Evolutionary conservation across 1,140 invertebrate species (phyloP).

Genomic region (Pachyrhynchus sulphureomaculatus): DNA sequence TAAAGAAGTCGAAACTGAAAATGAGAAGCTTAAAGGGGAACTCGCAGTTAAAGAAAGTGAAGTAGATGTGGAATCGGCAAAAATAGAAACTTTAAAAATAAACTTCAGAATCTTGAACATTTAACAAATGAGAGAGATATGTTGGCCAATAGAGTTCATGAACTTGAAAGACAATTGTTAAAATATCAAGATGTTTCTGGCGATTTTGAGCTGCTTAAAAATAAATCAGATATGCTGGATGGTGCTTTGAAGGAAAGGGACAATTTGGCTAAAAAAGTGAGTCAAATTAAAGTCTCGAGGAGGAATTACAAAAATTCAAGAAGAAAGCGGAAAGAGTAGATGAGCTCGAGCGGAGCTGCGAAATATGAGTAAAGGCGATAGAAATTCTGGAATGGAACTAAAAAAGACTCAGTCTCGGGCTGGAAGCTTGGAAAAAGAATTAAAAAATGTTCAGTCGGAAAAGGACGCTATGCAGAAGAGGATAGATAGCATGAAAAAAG

Average conservation of each 20-base stretch:
- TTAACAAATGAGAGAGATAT: slow-evolving; percentile 30
- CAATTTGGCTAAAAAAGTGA: slow-evolving; percentile 28
- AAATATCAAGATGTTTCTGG: slow-evolving; percentile 31
- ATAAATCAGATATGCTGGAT: slow-evolving; percentile 29
- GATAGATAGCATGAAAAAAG: slow-evolving; percentile 36
- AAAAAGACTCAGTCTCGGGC: slow-evolving; percentile 29
- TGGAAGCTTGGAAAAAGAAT: slow-evolving; percentile 27
- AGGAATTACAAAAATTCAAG: slow-evolving; percentile 32
- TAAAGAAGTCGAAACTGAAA: slow-evolving; percentile 38
- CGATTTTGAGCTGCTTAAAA: slow-evolving; percentile 24
- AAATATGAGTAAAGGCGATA: slow-evolving; percentile 15
- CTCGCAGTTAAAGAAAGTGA: slow-evolving; percentile 18
- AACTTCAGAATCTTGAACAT: slow-evolving; percentile 21
- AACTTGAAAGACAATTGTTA: slow-evolving; percentile 27
- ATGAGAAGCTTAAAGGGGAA: slow-evolving; percentile 34
- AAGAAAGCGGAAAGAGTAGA: slow-evolving; percentile 39
- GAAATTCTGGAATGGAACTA: slow-evolving; percentile 23
- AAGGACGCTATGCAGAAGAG: slow-evolving; percentile 23
- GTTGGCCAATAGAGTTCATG: slow-evolving; percentile 20
- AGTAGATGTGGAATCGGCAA: neutral
- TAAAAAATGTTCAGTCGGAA: slow-evolving; percentile 25
- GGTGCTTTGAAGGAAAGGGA: slow-evolving; percentile 34
- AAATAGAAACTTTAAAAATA: slow-evolving; percentile 18
- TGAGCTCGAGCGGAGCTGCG: slow-evolving; percentile 34
- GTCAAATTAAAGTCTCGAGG: slow-evolving; percentile 33